phyloP scores from a whole-genome alignment of 2,113 vertebrate species.

The Mormyrus iriodes region DNA sequence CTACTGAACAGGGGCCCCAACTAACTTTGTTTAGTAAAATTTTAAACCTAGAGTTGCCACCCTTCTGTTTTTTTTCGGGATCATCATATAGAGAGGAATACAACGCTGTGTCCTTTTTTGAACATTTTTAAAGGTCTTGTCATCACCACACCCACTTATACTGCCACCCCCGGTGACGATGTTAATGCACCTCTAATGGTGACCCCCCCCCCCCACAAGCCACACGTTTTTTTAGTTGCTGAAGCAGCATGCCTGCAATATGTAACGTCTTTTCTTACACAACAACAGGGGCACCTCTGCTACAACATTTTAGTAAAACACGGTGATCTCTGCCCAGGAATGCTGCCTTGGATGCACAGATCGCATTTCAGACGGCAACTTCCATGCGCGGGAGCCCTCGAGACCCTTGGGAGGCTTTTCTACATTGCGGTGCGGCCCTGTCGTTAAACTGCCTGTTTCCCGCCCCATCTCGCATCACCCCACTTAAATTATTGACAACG shows the following conservation, averaged over 20 bases:
- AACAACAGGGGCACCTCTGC: neutral
- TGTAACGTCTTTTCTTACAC: too few species aligned
- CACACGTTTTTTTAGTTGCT: neutral
- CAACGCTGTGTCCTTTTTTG: neutral
- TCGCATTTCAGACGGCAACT: neutral
- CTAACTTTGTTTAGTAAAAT: neutral
- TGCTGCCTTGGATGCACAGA: neutral
- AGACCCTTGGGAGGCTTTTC: neutral
- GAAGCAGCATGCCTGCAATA: too few species aligned
- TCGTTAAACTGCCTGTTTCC: constrained; percentile 16
- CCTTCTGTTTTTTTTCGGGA: neutral
- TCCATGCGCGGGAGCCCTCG: neutral
- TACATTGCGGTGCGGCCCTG: neutral
- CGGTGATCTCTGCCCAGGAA: neutral
- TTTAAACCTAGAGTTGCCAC: neutral
- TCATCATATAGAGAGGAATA: neutral
- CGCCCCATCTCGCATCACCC: constrained; percentile 13
- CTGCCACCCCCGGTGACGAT: neutral
- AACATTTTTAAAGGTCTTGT: neutral
- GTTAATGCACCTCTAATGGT: neutral
- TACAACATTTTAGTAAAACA: neutral
- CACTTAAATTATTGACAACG: constrained; percentile 1
- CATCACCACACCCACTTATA: neutral
- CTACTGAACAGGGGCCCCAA: neutral
- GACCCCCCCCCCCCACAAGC: neutral